Evolutionary conservation across 2,797 vertebrate species (phyloP).

Genomic region (Melanogrammus aeglefinus): DNA sequence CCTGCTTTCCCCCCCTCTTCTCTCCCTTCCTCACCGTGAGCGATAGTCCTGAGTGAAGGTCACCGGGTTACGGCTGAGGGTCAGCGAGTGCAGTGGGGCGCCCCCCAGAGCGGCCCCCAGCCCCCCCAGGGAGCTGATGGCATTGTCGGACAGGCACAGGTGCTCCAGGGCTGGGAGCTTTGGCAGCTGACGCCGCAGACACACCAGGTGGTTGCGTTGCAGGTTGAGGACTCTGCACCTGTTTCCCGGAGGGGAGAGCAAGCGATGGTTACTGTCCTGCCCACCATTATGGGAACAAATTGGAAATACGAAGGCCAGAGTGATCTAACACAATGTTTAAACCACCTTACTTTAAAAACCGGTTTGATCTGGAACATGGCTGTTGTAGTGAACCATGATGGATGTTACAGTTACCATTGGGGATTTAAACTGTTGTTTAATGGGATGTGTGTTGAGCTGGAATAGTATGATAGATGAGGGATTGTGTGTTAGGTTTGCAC

Average conservation of each 20-base stretch:
- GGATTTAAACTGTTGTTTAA: not conserved
- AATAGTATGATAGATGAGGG: no score
- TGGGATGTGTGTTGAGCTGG: no score
- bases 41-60: slow-evolving; percentile 88
- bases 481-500: no score
- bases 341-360: not conserved
- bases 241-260: slow-evolving; percentile 34
- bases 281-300: not conserved
- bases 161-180: slow-evolving; percentile 87
- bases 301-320: not conserved
- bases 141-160: slow-evolving; percentile 89
- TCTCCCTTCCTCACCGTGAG: slow-evolving; percentile 72
- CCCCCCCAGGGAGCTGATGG: slow-evolving; percentile 78
- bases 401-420: not conserved
- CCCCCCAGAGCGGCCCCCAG: slow-evolving; percentile 72
- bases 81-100: slow-evolving; percentile 81
- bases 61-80: slow-evolving; percentile 86
- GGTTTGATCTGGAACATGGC: not conserved
- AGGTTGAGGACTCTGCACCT: slow-evolving; percentile 92
- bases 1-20: not conserved
- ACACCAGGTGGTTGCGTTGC: slow-evolving; percentile 86
- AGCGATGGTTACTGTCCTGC: slow-evolving; percentile 11
- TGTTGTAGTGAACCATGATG: not conserved
- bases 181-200: slow-evolving; percentile 86
- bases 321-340: not conserved